Evolutionary conservation across 53 echinoderm and acorn worm species (phyloP).

Genomic region (Paelopatides confundens): DNA sequence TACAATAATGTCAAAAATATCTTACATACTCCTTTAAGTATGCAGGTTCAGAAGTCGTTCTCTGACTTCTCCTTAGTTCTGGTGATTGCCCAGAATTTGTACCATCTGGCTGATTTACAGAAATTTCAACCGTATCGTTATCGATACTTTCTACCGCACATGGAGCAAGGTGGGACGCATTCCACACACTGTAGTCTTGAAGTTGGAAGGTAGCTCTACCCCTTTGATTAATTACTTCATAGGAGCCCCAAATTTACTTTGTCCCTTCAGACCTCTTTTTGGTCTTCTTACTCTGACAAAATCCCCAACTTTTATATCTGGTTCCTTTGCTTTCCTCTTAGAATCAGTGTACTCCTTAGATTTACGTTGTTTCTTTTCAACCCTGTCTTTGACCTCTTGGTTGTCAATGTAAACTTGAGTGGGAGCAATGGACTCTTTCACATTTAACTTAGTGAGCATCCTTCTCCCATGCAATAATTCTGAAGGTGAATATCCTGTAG

Average conservation of each 20-base stretch:
- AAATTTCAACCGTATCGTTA: neutral
- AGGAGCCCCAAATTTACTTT: conserved; percentile 34
- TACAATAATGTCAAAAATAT: neutral
- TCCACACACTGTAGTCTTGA: conserved; percentile 45
- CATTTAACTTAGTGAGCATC: conserved; percentile 27
- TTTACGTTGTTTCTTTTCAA: conserved; percentile 40
- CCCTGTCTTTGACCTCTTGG: conserved; percentile 30
- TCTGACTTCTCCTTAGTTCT: neutral
- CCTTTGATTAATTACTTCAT: conserved; percentile 16
- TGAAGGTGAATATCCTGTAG: conserved; percentile 29
- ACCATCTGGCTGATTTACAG: neutral
- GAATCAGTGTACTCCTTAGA: conserved; percentile 47
- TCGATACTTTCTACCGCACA: neutral
- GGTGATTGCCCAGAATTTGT: neutral
- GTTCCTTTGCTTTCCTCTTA: conserved; percentile 45
- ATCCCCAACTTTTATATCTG: conserved; percentile 38
- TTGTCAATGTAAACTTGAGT: conserved; percentile 2
- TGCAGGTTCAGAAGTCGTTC: neutral
- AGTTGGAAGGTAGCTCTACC: conserved; percentile 45
- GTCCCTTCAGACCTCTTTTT: conserved; percentile 25
- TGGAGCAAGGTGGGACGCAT: conserved; percentile 29
- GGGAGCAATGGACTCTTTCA: neutral
- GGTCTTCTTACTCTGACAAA: conserved; percentile 53
- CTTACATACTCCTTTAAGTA: neutral
- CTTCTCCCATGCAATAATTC: conserved; percentile 29